Conservation (phyloP, 2,113 vertebrate species). For the Cottus gobio region DNA sequence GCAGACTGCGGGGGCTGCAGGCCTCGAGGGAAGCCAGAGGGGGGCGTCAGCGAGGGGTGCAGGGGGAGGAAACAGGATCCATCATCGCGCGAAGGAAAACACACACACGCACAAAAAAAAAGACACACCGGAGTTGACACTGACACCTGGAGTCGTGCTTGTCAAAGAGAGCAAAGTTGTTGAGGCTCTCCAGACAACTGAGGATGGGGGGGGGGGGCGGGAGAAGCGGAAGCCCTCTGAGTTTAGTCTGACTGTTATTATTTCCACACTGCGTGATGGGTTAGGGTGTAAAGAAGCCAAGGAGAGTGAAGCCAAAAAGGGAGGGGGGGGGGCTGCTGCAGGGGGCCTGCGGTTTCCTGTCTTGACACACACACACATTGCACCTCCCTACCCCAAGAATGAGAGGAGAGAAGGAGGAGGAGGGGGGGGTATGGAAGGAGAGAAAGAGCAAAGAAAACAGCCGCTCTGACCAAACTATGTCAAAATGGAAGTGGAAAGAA, state of each 20-base stretch:
- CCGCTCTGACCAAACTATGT: constrained; percentile 76
- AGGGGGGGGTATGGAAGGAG: constrained; percentile 48
- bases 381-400: constrained; percentile 71
- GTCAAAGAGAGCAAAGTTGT: constrained; percentile 41
- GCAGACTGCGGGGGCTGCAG: constrained; percentile 58
- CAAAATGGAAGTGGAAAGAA: constrained; percentile 78
- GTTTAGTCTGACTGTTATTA: constrained; percentile 80
- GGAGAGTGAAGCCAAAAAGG: constrained; percentile 69
- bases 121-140: constrained; percentile 51
- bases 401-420: constrained; percentile 67
- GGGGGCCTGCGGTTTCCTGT: constrained; percentile 90
- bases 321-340: constrained; percentile 69
- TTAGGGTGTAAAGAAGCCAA: constrained; percentile 65
- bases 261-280: constrained; percentile 81
- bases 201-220: constrained; percentile 48
- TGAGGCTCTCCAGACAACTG: constrained; percentile 77
- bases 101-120: constrained; percentile 16
- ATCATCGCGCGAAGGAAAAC: constrained; percentile 56
- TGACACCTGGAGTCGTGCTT: constrained; percentile 43
- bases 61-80: constrained; percentile 69
- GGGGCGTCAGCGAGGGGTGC: constrained; percentile 60
- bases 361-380: constrained; percentile 72
- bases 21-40: constrained; percentile 59
- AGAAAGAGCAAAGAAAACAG: constrained; percentile 71
- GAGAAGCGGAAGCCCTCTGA: constrained; percentile 77